Percentiles rank a stretch among this genome's conserved stretches.
Conservation (phyloP, 2,888 invertebrate genomes). For the Timandra comae region DNA sequence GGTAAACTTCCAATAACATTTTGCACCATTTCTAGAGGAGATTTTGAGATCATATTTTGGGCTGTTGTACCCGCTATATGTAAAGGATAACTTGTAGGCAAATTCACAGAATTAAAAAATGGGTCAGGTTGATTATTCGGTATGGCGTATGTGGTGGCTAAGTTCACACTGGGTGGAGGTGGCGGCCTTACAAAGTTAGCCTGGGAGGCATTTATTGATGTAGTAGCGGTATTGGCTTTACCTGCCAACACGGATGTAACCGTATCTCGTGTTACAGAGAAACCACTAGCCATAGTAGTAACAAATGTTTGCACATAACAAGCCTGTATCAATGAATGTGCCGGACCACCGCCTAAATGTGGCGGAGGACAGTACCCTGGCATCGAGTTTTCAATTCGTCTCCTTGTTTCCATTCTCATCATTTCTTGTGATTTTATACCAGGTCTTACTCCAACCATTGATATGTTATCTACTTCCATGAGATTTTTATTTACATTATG, state of each 20-base stretch:
- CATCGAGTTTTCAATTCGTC: conserved; percentile 57
- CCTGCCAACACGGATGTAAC: conserved; percentile 88
- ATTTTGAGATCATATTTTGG: conserved; percentile 73
- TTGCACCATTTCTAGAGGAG: conserved; percentile 86
- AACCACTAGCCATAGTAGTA: conserved; percentile 80
- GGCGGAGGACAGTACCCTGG: conserved; percentile 70
- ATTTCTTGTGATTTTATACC: conserved; percentile 46
- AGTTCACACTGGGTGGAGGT: conserved; percentile 59
- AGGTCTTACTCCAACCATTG: conserved; percentile 67
- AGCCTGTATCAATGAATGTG: conserved; percentile 59
- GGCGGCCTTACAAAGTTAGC: conserved; percentile 61
- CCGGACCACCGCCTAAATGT: conserved; percentile 64
- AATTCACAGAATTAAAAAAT: conserved; percentile 64
- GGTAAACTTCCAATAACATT: conserved; percentile 84
- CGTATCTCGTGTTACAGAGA: conserved; percentile 87
- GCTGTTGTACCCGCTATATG: conserved; percentile 70
- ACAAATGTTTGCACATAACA: conserved; percentile 66
- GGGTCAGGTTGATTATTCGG: conserved; percentile 69
- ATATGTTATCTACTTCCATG: conserved; percentile 73
- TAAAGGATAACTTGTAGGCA: conserved; percentile 61
- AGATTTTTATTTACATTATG: conserved; percentile 70
- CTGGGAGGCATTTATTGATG: conserved; percentile 81
- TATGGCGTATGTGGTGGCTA: conserved; percentile 62
- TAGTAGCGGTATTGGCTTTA: conserved; percentile 84
- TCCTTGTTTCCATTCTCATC: conserved; percentile 43